These are phyloP conservation scores for Cephus spinipes DNA, from an alignment of 2,888 invertebrate genomes.

Conservation along the genomic window DNA sequence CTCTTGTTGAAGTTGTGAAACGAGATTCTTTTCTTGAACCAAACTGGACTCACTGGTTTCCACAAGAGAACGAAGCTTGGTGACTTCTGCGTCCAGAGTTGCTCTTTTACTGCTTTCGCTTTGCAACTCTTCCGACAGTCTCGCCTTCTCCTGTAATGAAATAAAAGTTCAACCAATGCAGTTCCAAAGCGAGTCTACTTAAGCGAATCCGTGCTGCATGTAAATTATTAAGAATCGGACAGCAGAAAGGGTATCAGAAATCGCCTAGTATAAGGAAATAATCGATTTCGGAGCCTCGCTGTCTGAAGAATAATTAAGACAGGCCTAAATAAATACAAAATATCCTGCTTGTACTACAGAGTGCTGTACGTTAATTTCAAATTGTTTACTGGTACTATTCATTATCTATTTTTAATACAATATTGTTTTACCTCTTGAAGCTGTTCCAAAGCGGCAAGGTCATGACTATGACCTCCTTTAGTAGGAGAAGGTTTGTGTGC, in stretches of 20 bases:
- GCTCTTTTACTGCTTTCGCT: slow-evolving; percentile 55
- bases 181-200: slow-evolving; percentile 59
- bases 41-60: slow-evolving; percentile 48
- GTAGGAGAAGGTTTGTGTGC: slow-evolving; percentile 53
- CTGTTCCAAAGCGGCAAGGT: slow-evolving; percentile 45
- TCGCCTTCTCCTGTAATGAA: slow-evolving; percentile 66
- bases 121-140: slow-evolving; percentile 67
- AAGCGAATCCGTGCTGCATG: slow-evolving; percentile 54
- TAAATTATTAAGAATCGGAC: not conserved
- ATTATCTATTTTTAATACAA: not conserved
- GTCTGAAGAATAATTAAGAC: not conserved
- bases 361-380: not conserved
- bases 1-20: slow-evolving; percentile 51
- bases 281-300: not conserved
- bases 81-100: slow-evolving; percentile 46
- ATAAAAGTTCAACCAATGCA: slow-evolving; percentile 20
- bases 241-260: not conserved
- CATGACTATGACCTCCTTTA: slow-evolving; percentile 36
- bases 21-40: slow-evolving; percentile 45
- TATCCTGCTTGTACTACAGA: not conserved
- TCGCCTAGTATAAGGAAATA: not conserved
- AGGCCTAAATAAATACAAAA: not conserved
- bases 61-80: slow-evolving; percentile 47
- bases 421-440: slow-evolving; percentile 48
- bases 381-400: not conserved